Evolutionary conservation across 2,888 invertebrate genomes (phyloP), one percentile per base, ranked within the genome.

Genomic region (Nephrocerus scutellatus): DNA sequence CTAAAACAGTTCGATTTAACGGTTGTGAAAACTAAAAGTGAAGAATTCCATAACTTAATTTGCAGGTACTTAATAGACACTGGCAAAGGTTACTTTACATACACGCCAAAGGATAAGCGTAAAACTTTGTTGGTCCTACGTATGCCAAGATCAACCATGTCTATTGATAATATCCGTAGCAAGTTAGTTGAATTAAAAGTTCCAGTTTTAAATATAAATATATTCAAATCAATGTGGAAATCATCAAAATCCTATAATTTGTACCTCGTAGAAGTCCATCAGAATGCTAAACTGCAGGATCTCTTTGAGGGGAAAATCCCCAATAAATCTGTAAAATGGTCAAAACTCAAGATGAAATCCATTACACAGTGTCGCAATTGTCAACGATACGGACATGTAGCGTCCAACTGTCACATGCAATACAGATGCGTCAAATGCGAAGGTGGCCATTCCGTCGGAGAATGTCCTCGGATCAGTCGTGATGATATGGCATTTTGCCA

Each of bases 361-460:
- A 38, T 32, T 15, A 18, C 32, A 2, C 39, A 39, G 14, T 39
- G 39, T 15, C 33, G 34, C 13, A 39, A 34, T 18, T 39, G 39
- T 32, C 39, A 39, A 20, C 26, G 21, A 18, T 39, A 29, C 20
- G 39, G 34, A 15, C 39, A 39, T 14, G 24, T 33, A 12, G 39
- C 39, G 4, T 26, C 20, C 5, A 39, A 39, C 9, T 39, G 34
- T 19, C 22, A 19, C 3, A 39, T 39, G 30, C 14, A 21, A 13
- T 39, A 29, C 14, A n/a, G 22, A 2, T 39, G 30, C 34, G 34
- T 39, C 3, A 39, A 39, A 29, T 32, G 32, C 15, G 15, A 38
- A 20, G 15, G 21, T 5, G 8, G 12, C 3, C 37, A 30, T 24
- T 22, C 10, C 5, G 16, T 14, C 6, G 23, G 30, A n/a, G 23